Evolutionary conservation across 1,140 invertebrate species (phyloP), one percentile per base, ranked within the genome.

Genomic region (Paralvinella palmiformis): DNA sequence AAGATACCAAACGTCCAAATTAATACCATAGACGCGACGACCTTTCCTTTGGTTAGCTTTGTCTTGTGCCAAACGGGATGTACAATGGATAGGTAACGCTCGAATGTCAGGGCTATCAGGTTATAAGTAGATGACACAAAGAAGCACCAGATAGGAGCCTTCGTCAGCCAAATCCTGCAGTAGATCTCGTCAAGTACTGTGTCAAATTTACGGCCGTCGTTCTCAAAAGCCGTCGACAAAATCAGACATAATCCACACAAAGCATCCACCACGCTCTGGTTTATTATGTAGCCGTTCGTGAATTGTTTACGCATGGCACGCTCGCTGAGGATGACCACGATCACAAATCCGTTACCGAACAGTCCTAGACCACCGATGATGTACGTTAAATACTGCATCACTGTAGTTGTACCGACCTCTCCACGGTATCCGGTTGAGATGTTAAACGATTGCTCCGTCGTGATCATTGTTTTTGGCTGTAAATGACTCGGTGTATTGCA

Each of bases 321-420:
- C 36, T 61, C 7, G 15, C 27, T 35, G 31, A 48, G 22, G 27
- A 61, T 48, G 59, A 61, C 36, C 10, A 61, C 59, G 59, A 61
- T 41, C 36, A 61, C 59, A 29, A 61, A 61, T 10, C 45, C 20
- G 36, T 61, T 61, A 15, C 45, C 45, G 27, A 50, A 24, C n/a
- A 64, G 27, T 13, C 63, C 63, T 17, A 45, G 36, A 10, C 29
- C 7, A 17, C 63, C 63, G 58, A 60, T 60, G n/a, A n/a, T n/a
- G n/a, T n/a, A n/a, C n/a, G n/a, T n/a, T n/a, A n/a, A n/a, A n/a
- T n/a, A n/a, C n/a, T n/a, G n/a, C n/a, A n/a, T n/a, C n/a, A n/a
- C n/a, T n/a, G n/a, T n/a, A n/a, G n/a, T n/a, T n/a, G n/a, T n/a
- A n/a, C n/a, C n/a, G n/a, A n/a, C n/a, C n/a, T n/a, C n/a, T n/a